Evolutionary conservation across 2,113 vertebrate genomes (phyloP).

Genomic region (Channa argus): DNA sequence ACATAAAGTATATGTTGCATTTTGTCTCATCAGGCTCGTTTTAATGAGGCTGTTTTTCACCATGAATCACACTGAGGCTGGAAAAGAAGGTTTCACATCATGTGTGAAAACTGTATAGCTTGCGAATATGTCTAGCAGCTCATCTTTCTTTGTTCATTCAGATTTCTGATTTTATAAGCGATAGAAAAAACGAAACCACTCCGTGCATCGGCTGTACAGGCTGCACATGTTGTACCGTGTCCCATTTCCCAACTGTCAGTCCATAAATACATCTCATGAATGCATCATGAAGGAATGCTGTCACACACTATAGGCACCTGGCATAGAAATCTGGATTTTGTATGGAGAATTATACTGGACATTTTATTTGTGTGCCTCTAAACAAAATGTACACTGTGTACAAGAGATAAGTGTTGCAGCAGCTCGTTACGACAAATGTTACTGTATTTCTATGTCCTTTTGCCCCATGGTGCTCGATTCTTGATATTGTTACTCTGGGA

Average conservation of each 20-base stretch:
- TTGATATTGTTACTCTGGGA: conserved; percentile 5
- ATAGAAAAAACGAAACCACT: too few relatives aligned
- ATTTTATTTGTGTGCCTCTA: neutral
- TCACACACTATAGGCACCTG: conserved; percentile 28
- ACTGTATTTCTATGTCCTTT: neutral
- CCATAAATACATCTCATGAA: conserved; percentile 71
- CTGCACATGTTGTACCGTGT: conserved; percentile 56
- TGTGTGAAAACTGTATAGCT: neutral
- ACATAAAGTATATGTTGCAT: conserved; percentile 31
- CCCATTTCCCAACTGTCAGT: conserved; percentile 63
- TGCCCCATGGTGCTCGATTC: neutral
- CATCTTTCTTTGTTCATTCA: neutral
- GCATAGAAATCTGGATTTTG: conserved; percentile 30
- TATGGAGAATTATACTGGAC: neutral
- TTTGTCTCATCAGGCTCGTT: conserved; percentile 57
- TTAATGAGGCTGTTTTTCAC: conserved; percentile 23
- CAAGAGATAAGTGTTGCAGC: neutral
- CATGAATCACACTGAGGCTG: conserved; percentile 20
- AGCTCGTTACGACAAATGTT: neutral
- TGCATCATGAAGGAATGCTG: conserved; percentile 51
- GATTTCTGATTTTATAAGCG: neutral
- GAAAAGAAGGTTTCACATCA: conserved; percentile 7
- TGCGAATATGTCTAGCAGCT: neutral
- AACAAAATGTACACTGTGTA: neutral
- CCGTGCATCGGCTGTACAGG: neutral